Percentiles rank a stretch among this genome's conserved stretches.
Evolutionary conservation across 2,113 vertebrate genomes (phyloP).

Genomic region (Pseudopipra pipra): DNA sequence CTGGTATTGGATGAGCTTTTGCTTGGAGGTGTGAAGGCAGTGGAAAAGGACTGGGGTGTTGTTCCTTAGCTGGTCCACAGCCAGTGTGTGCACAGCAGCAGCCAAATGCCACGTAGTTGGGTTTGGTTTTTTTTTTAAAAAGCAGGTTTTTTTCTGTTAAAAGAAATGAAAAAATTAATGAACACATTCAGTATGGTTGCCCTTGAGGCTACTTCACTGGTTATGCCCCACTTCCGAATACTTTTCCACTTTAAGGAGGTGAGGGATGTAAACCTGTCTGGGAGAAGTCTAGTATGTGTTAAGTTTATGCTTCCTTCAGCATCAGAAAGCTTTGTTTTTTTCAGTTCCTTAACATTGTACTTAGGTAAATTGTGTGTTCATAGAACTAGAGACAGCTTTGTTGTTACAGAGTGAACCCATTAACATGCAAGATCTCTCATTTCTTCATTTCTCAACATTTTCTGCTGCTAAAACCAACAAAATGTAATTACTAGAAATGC

Average conservation of each 20-base stretch:
- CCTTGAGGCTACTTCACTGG: neutral
- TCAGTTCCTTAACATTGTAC: neutral
- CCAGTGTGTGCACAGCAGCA: neutral
- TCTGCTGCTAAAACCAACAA: neutral
- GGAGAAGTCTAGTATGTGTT: neutral
- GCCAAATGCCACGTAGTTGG: accelerated
- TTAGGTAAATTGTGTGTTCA: neutral
- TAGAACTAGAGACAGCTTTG: neutral
- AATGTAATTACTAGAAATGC: neutral
- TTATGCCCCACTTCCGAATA: neutral
- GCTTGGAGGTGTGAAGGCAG: neutral
- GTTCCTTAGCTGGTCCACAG: accelerated
- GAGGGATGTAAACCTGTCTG: neutral
- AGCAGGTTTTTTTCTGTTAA: too few relatives aligned
- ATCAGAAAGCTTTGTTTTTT: neutral
- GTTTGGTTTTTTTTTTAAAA: neutral
- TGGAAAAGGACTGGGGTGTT: neutral
- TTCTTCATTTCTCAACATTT: neutral
- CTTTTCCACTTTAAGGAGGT: neutral
- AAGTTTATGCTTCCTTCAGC: neutral
- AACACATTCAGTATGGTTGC: neutral
- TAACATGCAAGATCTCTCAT: neutral
- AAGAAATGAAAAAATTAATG: neutral
- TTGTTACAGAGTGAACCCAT: neutral
- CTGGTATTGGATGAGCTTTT: neutral